phyloP scores from a whole-genome alignment of 2,888 invertebrate species.

The Synanthedon myopaeformis region DNA sequence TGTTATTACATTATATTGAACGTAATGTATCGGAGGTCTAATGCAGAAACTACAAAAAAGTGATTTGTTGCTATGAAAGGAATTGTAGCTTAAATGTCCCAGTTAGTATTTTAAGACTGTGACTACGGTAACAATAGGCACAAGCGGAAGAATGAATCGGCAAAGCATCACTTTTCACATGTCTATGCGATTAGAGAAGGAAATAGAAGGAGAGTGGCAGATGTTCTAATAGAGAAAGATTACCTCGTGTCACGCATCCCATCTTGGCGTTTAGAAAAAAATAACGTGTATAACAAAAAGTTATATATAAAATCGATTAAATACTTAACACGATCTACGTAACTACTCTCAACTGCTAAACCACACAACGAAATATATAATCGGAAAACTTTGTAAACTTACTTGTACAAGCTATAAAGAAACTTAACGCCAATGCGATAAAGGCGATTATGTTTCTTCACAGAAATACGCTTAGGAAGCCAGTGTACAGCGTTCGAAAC shows the following conservation, averaged over 20 bases:
- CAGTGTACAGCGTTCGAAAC: conserved; percentile 52
- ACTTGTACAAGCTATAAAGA: conserved; percentile 25
- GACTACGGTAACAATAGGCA: neutral
- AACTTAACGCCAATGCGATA: no score
- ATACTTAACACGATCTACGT: conserved; percentile 1
- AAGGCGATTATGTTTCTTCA: no score
- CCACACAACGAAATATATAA: conserved; percentile 47
- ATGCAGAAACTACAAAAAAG: no score
- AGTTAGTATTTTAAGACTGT: no score
- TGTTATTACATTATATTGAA: no score
- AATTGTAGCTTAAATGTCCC: no score
- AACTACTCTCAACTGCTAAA: conserved; percentile 28
- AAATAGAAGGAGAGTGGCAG: neutral
- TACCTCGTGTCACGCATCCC: neutral
- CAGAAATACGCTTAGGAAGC: conserved; percentile 42
- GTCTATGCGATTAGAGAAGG: neutral
- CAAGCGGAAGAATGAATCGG: neutral
- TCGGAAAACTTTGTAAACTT: conserved; percentile 56
- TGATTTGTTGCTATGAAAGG: no score
- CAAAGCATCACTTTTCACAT: no score
- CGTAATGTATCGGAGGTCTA: no score
- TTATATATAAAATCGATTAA: neutral
- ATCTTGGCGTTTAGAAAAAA: no score
- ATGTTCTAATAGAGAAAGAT: neutral
- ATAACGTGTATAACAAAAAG: no score